A percentile compares a stretch with the other conserved stretches of the same genome.
Conservation (phyloP, 1,140 invertebrate genomes). For the Drosophila truncata region DNA sequence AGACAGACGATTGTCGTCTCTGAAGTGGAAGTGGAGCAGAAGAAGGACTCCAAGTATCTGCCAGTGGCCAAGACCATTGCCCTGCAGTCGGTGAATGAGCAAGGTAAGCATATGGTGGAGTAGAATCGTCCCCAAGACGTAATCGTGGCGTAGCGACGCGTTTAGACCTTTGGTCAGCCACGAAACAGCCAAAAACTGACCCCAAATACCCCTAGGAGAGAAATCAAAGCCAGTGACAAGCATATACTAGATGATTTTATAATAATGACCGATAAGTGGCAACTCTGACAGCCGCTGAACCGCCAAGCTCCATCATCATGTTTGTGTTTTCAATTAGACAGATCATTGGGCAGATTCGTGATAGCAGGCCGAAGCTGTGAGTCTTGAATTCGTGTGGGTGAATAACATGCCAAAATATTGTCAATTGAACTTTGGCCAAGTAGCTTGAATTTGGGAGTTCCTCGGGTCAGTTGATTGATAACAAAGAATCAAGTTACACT, state of each 20-base stretch:
- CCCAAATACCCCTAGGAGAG: conserved; percentile 44
- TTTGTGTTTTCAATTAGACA: conserved; percentile 54
- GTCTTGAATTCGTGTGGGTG: conserved; percentile 60
- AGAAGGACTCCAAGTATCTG: conserved; percentile 89
- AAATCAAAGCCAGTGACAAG: conserved; percentile 55
- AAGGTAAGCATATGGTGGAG: conserved; percentile 86
- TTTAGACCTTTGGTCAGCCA: conserved; percentile 45
- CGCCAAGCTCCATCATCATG: conserved; percentile 20
- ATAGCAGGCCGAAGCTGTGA: conserved; percentile 22
- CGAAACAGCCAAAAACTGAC: conserved; percentile 29
- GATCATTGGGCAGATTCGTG: conserved; percentile 58
- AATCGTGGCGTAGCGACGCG: conserved; percentile 28
- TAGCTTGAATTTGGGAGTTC: conserved; percentile 34
- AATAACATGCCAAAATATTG: conserved; percentile 62
- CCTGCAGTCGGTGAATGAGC: conserved; percentile 89
- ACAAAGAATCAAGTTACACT: not conserved
- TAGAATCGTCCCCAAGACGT: conserved; percentile 10
- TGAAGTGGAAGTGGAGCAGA: conserved; percentile 92
- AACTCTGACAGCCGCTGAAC: conserved; percentile 48
- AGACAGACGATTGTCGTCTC: conserved; percentile 91
- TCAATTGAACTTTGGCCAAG: conserved; percentile 59
- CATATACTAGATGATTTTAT: conserved; percentile 44
- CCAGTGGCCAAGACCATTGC: conserved; percentile 91
- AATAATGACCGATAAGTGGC: conserved; percentile 60
- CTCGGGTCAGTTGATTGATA: conserved; percentile 45